Base-by-base conservation (phyloP, 1,140 invertebrate genomes). In the Drosophila virilis region DNA sequence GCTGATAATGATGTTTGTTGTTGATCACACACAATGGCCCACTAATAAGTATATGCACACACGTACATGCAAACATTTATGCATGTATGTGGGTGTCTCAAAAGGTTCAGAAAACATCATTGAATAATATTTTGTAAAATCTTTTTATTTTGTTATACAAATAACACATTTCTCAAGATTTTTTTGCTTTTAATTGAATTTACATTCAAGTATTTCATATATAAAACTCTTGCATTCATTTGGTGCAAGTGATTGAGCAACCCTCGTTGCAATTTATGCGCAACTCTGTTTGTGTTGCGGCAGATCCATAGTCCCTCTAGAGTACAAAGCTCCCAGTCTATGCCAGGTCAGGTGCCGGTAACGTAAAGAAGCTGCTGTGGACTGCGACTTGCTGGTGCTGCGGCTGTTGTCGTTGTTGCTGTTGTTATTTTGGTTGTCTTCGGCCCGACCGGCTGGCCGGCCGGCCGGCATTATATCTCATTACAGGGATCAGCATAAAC, bases 401-500 rank as follows among this genome's bases (percentile, higher is more conserved):
- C n/a, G 45, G 28, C 13, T 35, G 22, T 42, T 61, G 57, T 38
- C 13, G 17, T 17, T 46, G 17, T 69, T 75, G 61, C 48, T 77
- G 50, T 46, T 67, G 77, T 54, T 45, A 66, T 64, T 81, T 69
- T 71, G 54, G 54, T 15, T 42, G 64, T 54, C 48, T 64, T 38
- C 42, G 51, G 38, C 48, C 64, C 37, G 62, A 68, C 79, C 82
- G 74, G 69, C 79, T 81, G 74, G 69, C 79, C 82, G 74, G 69
- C 81, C 84, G 83, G 83, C 84, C 84, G 84, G 88, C 86, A 88
- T 88, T 83, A 88, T 90, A 90, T 90, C 88, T 90, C 82, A 91
- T 88, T 90, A 88, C 73, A 83, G 76, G 88, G 86, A 90, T 90
- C 86, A 90, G 79, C 83, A 90, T 90, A 91, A 90, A 91, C 86